Conservation (phyloP, 1,140 invertebrate genomes). For the Cyphomyrmex costatus region DNA sequence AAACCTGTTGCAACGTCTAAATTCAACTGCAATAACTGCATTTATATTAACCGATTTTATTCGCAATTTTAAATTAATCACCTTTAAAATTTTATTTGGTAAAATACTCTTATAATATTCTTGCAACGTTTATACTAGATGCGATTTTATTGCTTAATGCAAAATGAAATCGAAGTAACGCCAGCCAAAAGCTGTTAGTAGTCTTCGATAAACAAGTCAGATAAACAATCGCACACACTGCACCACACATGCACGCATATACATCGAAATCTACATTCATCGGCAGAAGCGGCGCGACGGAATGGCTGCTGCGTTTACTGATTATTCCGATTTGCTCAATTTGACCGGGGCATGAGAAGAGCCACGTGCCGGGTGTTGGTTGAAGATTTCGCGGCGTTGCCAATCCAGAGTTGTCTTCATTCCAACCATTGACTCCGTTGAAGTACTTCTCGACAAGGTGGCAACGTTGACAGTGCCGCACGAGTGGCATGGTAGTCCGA, state of each 20-base stretch:
- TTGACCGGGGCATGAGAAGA: slow-evolving; percentile 37
- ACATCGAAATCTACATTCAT: not conserved
- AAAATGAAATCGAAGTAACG: not conserved
- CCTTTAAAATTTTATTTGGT: slow-evolving; percentile 18
- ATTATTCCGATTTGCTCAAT: slow-evolving; percentile 23
- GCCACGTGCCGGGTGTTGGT: slow-evolving; percentile 56
- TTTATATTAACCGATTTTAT: not conserved
- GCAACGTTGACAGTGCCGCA: slow-evolving; percentile 55
- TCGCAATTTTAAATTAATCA: not conserved
- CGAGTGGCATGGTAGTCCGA: slow-evolving; percentile 29
- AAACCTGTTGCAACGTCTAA: not conserved
- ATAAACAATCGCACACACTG: slow-evolving; percentile 3
- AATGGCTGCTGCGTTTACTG: not conserved
- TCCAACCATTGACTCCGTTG: slow-evolving; percentile 55
- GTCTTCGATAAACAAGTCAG: not conserved
- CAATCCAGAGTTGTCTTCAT: slow-evolving; percentile 19
- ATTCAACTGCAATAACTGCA: not conserved
- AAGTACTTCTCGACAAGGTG: slow-evolving; percentile 45
- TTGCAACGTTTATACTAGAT: not conserved
- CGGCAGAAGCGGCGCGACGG: slow-evolving; percentile 10
- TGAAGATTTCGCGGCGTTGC: slow-evolving; percentile 59
- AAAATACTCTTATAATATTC: not conserved
- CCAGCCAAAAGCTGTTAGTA: not conserved
- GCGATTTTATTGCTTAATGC: not conserved
- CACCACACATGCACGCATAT: not conserved